phyloP scores from a whole-genome alignment of 2,113 vertebrate genomes.

The Oryzias javanicus region DNA sequence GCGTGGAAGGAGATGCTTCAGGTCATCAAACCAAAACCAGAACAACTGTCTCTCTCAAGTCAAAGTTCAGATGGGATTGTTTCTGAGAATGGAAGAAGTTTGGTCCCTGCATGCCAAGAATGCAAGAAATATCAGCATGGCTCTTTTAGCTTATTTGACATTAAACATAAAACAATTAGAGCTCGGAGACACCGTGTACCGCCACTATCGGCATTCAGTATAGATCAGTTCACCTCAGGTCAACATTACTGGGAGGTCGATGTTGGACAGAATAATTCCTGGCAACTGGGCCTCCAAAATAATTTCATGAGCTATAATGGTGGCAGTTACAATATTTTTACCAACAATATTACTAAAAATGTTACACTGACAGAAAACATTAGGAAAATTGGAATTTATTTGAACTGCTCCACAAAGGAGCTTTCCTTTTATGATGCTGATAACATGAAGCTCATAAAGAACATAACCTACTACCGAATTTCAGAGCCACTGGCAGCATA shows the following conservation, averaged over 20 bases:
- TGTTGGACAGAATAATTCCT: constrained; percentile 35
- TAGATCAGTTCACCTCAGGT: constrained; percentile 26
- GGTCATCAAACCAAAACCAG: constrained; percentile 38
- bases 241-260: constrained; percentile 60
- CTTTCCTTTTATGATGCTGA: constrained; percentile 60
- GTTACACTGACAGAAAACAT: not conserved
- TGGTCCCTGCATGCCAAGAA: not conserved
- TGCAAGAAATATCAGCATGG: too few relatives aligned
- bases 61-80: constrained; percentile 9
- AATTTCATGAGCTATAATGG: constrained; percentile 10
- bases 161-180: too few relatives aligned
- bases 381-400: constrained; percentile 43
- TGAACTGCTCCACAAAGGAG: constrained; percentile 32
- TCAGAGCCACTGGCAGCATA: constrained; percentile 14
- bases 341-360: not conserved
- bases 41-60: constrained; percentile 11
- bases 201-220: not conserved
- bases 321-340: not conserved
- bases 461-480: not conserved
- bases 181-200: too few relatives aligned
- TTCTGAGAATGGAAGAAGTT: constrained; percentile 36
- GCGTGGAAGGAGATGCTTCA: constrained; percentile 68
- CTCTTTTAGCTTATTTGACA: too few relatives aligned
- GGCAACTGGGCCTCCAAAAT: constrained; percentile 48
- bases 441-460: constrained; percentile 34